Evolutionary conservation across 2,113 vertebrate species (phyloP).

Genomic region (Jaculus jaculus): DNA sequence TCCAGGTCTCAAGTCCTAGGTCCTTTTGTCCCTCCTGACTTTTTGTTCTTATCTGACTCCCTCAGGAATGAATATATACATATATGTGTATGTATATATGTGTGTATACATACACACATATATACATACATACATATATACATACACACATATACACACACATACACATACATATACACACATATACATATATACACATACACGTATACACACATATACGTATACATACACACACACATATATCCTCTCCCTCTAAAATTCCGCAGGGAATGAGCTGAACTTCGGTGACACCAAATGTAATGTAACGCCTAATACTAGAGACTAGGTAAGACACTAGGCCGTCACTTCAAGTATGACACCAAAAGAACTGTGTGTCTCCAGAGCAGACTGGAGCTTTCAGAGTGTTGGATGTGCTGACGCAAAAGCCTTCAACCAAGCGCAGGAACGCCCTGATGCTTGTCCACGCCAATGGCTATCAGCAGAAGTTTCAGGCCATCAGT

Average conservation of each 20-base stretch:
- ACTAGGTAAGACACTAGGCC: not conserved
- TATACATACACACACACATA: not conserved
- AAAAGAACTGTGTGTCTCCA: not conserved
- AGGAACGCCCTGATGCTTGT: not conserved
- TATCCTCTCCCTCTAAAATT: not conserved
- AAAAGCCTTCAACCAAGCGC: not conserved
- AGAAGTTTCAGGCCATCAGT: not conserved
- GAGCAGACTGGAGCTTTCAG: not conserved
- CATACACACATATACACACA: not conserved
- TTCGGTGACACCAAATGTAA: not conserved
- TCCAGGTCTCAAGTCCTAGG: not conserved
- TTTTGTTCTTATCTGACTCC: not conserved
- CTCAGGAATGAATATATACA: not conserved
- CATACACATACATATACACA: not conserved
- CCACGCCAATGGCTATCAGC: not conserved
- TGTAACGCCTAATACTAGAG: not conserved
- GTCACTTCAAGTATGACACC: not conserved
- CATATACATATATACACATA: not conserved
- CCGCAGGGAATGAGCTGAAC: slow-evolving; percentile 51
- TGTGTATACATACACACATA: not conserved
- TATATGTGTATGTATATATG: not conserved
- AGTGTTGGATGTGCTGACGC: not conserved
- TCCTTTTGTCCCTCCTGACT: not conserved
- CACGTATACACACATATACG: not conserved
- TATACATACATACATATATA: not conserved